Evolutionary conservation across 2,113 vertebrate species (phyloP), one percentile per base, ranked within the genome.

Genomic region (Oryzias javanicus): DNA sequence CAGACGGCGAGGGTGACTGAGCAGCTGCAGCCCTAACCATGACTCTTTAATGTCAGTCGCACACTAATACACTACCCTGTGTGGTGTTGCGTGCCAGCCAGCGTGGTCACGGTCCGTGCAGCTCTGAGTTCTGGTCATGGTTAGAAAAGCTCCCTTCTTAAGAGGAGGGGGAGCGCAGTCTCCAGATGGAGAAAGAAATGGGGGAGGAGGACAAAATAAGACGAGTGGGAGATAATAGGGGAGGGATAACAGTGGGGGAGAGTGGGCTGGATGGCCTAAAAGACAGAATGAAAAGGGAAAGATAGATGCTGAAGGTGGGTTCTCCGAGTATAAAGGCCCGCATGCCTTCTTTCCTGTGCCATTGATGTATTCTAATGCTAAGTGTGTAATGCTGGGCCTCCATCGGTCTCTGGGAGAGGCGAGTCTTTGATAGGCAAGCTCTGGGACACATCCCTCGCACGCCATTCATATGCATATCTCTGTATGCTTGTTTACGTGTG

Each of bases 351-450:
- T 86, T 70, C 65, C 67, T 62, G 66, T n/a, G 54, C 82, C 60
- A 86, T 86, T 87, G 86, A 87, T 90, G 86, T 82, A 90, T 88
- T 90, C 82, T 87, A 74, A 90, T 90, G 88, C 86, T 86, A 88
- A 90, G 82, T 87, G 79, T 86, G 81, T 72, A 76, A 78, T 58
- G 72, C 82, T 49, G 76, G 81, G 85, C 76, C 86, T 72, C 15
- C 62, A 77, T 82, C 65, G 82, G 68, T 80, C 74, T 86, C 70
- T 64, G 74, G 70, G 81, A 84, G 80, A 75, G 77, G 62, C 76
- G 5, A 46, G 78, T 54, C 73, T 89, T 88, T 87, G 85, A 89
- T 86, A 78, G 81, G 42, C 81, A 49, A 79, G 77, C 82, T 57
- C 58, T 69, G 69, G 68, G 71, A 72, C 64, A 18, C 79, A 86